These are phyloP conservation scores for Onychostruthus taczanowskii DNA, from an alignment of 2,113 vertebrate species.

Conservation along the genomic window DNA sequence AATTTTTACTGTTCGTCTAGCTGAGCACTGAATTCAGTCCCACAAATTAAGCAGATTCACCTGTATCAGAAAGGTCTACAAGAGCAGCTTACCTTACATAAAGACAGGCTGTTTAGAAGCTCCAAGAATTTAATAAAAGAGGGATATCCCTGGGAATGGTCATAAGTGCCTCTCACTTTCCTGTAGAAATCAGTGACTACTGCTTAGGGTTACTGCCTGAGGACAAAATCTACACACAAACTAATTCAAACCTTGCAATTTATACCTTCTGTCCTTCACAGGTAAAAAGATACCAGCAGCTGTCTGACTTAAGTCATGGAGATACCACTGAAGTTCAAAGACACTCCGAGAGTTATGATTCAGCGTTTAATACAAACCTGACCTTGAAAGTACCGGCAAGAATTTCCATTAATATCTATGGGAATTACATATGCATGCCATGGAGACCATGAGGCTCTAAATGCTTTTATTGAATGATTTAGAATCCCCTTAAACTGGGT, in stretches of 20 bases:
- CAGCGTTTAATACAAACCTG: neutral
- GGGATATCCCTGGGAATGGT: neutral
- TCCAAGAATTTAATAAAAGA: neutral
- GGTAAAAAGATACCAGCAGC: neutral
- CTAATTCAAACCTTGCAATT: neutral
- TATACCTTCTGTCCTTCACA: neutral
- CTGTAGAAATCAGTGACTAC: neutral
- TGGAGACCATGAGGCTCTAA: conserved; percentile 1
- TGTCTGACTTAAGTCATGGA: neutral
- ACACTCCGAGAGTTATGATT: neutral
- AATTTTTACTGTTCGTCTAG: neutral
- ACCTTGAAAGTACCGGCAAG: conserved; percentile 29
- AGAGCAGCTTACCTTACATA: neutral
- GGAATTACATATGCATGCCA: neutral
- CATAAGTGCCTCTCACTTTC: neutral
- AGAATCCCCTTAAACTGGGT: neutral
- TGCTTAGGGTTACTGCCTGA: neutral
- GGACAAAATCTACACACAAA: neutral
- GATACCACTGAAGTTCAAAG: neutral
- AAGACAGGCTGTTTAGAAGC: neutral
- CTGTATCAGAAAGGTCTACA: neutral
- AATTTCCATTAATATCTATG: conserved; percentile 4
- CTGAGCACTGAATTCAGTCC: neutral
- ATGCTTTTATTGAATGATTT: conserved; percentile 36
- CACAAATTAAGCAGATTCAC: neutral